Evolutionary conservation across 2,797 vertebrate genomes (phyloP), one percentile per base, ranked within the genome.

Genomic region (Chaenodraco wilsoni): DNA sequence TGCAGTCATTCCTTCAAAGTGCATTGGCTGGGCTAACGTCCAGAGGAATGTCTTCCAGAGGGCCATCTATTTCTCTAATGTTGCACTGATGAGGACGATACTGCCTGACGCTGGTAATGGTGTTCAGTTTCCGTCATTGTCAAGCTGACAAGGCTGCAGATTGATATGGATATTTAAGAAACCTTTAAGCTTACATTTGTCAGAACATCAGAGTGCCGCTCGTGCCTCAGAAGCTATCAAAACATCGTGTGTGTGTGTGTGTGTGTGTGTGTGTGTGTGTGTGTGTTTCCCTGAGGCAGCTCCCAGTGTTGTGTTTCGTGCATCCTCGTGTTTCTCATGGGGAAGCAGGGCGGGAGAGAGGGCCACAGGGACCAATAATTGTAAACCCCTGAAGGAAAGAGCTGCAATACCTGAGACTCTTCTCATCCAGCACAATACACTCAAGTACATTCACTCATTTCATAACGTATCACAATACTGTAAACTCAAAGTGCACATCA

Each of bases 131-230:
- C 91, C 51, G 76, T 94, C 91, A 91, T 91, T 94, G 93, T 94
- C 87, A 66, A 64, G 65, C 79, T 94, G 93, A 93, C 93, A 94
- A 64, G 83, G 63, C 41, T 43, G 78, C 89, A 94, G 91, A 94
- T 94, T 95, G 94, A 94, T 94, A 92, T 86, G 85, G 92, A 94
- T 78, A 92, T 94, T 95, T 92, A 94, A 92, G 90, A 86, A 82
- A 87, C 81, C 91, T 85, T 91, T 90, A 90, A 88, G 87, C 83
- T 62, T 88, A 87, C 87, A 83, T 92, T 87, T 91, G 92, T 92
- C 91, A 92, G 73, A 84, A 77, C 73, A 82, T 77, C 77, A 84
- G 74, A 84, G 89, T 27, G 72, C 76, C 5, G 78, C 89, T 89
- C 79, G 70, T 82, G 85, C 71, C 84, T 78, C 58, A 54, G 57